Conservation (phyloP, 2,113 vertebrate genomes). For the Pseudorectes ferrugineus region DNA sequence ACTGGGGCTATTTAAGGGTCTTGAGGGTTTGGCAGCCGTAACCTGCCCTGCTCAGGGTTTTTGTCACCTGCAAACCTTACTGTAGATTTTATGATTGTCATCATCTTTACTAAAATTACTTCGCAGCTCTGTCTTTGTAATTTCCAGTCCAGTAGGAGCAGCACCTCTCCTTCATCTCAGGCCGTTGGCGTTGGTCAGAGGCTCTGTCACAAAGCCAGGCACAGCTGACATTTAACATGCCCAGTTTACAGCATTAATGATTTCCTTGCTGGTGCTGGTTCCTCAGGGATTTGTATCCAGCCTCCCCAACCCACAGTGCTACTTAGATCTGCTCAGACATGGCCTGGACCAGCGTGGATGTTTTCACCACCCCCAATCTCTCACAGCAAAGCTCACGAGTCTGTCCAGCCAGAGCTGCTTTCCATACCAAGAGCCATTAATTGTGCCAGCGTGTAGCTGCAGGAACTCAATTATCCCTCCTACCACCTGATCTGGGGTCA, state of each 20-base stretch:
- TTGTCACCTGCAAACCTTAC: background rate
- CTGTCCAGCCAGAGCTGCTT: background rate
- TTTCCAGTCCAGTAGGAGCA: background rate
- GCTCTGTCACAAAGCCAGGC: background rate
- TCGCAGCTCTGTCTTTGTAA: background rate
- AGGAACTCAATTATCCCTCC: background rate
- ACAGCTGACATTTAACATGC: background rate
- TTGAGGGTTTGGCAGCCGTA: background rate
- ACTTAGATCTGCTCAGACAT: background rate
- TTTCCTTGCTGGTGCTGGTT: background rate
- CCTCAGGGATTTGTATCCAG: background rate
- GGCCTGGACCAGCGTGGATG: accelerated
- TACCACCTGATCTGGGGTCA: background rate
- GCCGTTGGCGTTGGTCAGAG: accelerated
- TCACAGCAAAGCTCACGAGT: background rate
- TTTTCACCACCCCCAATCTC: background rate
- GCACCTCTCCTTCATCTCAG: background rate
- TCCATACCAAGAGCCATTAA: background rate
- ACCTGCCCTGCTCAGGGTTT: background rate
- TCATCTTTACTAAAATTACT: background rate
- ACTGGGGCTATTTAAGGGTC: background rate
- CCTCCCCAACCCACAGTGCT: accelerated
- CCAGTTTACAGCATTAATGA: background rate
- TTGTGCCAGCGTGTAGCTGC: background rate
- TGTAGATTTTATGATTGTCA: background rate